Evolutionary conservation across 1,140 invertebrate genomes (phyloP), one percentile per base, ranked within the genome.

Genomic region (Lucilia sericata): DNA sequence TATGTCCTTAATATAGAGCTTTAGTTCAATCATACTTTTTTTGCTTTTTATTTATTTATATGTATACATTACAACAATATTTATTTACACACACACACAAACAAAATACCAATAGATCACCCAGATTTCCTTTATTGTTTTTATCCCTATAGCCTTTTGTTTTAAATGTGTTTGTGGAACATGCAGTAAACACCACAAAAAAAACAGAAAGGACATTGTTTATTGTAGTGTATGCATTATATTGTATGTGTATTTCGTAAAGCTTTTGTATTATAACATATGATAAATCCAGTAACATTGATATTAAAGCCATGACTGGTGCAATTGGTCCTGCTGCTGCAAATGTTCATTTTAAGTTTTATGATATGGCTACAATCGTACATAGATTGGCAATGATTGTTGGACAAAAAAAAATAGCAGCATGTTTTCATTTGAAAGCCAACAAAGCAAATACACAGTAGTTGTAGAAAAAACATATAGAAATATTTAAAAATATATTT

Each of bases 281-380:
- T 60, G 55, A 60, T 60, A 60, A 60, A 60, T 60, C 55, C 55
- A 60, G 55, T 60, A n/a, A n/a, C 55, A 60, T 17, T 60, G 55
- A n/a, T 60, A 60, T 17, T 60, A n/a, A 7, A 17, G 51, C 51
- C 17, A n/a, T 60, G 13, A 12, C 17, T 60, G 13, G 13, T 60
- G 17, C 51, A 17, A 5, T 60, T 60, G 17, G 13, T n/a, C 14
- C 14, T n/a, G n/a, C 25, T 30, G 14, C n/a, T 17, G 55, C 14
- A 17, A 60, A 42, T 42, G 42, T 60, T 60, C 7, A 14, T n/a
- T 60, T 60, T 60, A 60, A 60, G 55, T 60, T 60, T 60, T 60
- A 60, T 60, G 13, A 60, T 60, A 60, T 60, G 55, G 55, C n/a
- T 17, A n/a, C 14, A 60, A 14, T 17, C n/a, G 13, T 60, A 17